Evolutionary conservation across 2,797 vertebrate species (phyloP).

Genomic region (Fistularia commersonii): DNA sequence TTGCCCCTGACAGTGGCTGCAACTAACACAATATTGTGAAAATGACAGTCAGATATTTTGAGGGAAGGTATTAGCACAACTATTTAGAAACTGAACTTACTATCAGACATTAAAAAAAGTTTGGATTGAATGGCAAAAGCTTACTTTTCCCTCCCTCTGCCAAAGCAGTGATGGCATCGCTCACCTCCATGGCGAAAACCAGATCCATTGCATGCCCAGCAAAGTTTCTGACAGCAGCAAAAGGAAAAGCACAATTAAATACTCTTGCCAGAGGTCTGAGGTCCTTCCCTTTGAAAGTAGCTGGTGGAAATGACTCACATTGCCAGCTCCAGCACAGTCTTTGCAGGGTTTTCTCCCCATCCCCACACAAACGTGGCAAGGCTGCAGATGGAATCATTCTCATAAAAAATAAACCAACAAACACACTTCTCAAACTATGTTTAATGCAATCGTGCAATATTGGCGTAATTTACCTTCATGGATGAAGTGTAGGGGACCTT

Average conservation of each 20-base stretch:
- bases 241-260: conserved; percentile 1
- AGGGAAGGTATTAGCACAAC: neutral
- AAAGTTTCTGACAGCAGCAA: conserved; percentile 65
- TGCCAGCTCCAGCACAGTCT: conserved; percentile 71
- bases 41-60: neutral
- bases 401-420: conserved; percentile 2
- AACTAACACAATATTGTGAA: conserved; percentile 52
- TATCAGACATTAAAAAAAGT: neutral
- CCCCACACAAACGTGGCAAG: conserved; percentile 71
- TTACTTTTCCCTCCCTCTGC: conserved; percentile 74
- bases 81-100: neutral
- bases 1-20: conserved; percentile 59
- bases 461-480: conserved; percentile 62
- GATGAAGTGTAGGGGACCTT: conserved; percentile 78
- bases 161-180: conserved; percentile 67
- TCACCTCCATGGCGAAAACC: conserved; percentile 53
- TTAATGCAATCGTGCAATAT: neutral
- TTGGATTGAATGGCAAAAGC: neutral
- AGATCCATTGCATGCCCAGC: conserved; percentile 76
- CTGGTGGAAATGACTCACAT: conserved; percentile 61
- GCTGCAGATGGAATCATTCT: conserved; percentile 42
- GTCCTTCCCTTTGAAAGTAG: neutral
- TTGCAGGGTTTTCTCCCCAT: conserved; percentile 68
- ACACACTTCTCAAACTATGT: neutral
- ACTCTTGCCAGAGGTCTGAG: neutral